A percentile compares a stretch with the other conserved stretches of the same genome.
These are phyloP conservation scores for Halictus rubicundus DNA, from an alignment of 1,140 invertebrate species.

Conservation along the genomic window DNA sequence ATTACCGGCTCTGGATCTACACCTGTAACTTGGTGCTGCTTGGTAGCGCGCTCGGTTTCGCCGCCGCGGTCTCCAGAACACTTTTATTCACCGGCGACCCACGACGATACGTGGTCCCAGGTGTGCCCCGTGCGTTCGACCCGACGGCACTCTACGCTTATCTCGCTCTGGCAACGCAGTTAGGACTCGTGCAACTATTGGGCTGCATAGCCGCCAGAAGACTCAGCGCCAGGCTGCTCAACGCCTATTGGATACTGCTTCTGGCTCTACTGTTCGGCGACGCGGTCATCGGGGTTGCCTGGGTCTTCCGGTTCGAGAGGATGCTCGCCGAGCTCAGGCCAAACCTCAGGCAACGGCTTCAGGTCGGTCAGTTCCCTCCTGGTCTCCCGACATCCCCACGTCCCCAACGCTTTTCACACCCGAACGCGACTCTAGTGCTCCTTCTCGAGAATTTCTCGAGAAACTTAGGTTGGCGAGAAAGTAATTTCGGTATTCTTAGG, in stretches of 20 bases:
- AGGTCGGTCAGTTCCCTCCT: conserved; percentile 58
- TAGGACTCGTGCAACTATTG: conserved; percentile 86
- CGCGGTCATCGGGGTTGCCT: conserved; percentile 91
- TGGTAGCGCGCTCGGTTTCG: conserved; percentile 90
- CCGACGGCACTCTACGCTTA: conserved; percentile 93
- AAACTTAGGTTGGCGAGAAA: too few relatives aligned
- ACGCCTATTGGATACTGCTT: conserved; percentile 92
- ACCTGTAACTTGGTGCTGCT: conserved; percentile 93
- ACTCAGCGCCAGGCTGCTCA: conserved; percentile 89
- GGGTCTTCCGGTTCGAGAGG: conserved; percentile 90
- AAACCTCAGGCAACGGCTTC: conserved; percentile 82
- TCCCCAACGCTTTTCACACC: too few relatives aligned
- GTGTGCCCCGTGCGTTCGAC: conserved; percentile 86
- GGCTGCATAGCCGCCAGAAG: conserved; percentile 90
- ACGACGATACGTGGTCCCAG: conserved; percentile 86
- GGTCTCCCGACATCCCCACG: too few relatives aligned
- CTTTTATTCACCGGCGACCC: conserved; percentile 84
- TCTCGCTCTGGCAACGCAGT: conserved; percentile 86
- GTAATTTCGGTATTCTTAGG: too few relatives aligned
- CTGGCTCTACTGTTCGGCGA: conserved; percentile 91
- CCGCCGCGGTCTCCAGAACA: conserved; percentile 87
- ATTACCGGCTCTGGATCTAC: conserved; percentile 96
- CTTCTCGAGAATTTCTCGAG: too few relatives aligned
- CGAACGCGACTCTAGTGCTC: too few relatives aligned
- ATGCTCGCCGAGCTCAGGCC: conserved; percentile 87